Evolutionary conservation across 2,888 invertebrate species (phyloP).

Genomic region (Endomychus coccineus): DNA sequence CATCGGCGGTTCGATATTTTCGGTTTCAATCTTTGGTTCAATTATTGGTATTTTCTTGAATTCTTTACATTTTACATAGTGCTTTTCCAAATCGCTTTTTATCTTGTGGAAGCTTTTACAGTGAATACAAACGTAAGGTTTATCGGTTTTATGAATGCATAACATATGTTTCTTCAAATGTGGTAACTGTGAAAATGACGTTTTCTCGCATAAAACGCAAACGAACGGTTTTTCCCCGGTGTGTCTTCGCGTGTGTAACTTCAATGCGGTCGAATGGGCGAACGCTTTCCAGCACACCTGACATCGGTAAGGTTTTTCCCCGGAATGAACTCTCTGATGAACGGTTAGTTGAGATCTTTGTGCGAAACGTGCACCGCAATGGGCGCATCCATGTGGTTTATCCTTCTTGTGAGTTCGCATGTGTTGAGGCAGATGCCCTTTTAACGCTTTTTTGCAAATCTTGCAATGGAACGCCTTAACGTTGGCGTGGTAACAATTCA

Average conservation of each 20-base stretch:
- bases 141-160: slow-evolving; percentile 70
- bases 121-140: slow-evolving; percentile 68
- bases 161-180: slow-evolving; percentile 85
- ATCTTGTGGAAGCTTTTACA: slow-evolving; percentile 70
- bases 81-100: slow-evolving; percentile 64
- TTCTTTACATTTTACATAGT: slow-evolving; percentile 48
- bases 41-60: slow-evolving; percentile 29
- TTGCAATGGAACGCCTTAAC: slow-evolving; percentile 69
- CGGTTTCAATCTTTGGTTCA: slow-evolving; percentile 23
- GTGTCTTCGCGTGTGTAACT: slow-evolving; percentile 73
- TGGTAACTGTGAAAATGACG: slow-evolving; percentile 73
- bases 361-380: slow-evolving; percentile 72
- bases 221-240: slow-evolving; percentile 81
- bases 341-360: slow-evolving; percentile 80
- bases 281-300: slow-evolving; percentile 73
- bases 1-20: slow-evolving; percentile 49
- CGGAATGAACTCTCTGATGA: slow-evolving; percentile 77
- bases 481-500: slow-evolving; percentile 68
- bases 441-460: slow-evolving; percentile 72
- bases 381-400: slow-evolving; percentile 69
- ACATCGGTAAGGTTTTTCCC: slow-evolving; percentile 75
- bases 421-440: slow-evolving; percentile 75
- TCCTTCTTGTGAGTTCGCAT: slow-evolving; percentile 72
- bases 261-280: slow-evolving; percentile 77
- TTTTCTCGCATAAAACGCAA: slow-evolving; percentile 60